Evolutionary conservation across 2,113 vertebrate species (phyloP).

Genomic region (Zosterops hypoxanthus): DNA sequence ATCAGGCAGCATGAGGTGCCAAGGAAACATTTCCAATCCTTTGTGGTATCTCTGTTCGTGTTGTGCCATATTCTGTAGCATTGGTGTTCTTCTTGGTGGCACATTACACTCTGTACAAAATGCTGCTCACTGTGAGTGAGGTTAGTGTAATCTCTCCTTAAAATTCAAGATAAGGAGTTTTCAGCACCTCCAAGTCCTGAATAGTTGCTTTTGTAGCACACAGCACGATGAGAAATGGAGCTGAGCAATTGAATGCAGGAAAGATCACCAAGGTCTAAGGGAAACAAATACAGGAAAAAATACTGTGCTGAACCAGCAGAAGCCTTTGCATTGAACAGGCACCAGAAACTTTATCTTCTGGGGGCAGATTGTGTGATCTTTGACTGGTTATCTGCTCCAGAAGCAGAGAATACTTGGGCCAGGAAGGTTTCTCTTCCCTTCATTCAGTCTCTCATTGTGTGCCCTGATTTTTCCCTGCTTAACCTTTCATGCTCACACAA

Average conservation of each 20-base stretch:
- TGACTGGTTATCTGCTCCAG: slow-evolving; percentile 2
- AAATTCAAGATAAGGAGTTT: neutral
- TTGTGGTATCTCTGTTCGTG: neutral
- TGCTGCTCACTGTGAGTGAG: neutral
- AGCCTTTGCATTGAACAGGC: neutral
- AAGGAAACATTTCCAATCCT: neutral
- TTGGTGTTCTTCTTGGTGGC: neutral
- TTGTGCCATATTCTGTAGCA: neutral
- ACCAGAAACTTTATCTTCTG: neutral
- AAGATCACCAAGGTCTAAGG: slow-evolving; percentile 41
- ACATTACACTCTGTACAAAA: neutral
- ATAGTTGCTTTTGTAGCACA: neutral
- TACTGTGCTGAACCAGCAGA: slow-evolving; percentile 13
- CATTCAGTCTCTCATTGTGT: neutral
- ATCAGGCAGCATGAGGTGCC: neutral
- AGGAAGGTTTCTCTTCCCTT: neutral
- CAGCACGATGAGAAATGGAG: slow-evolving; percentile 1
- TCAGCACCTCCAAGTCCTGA: neutral
- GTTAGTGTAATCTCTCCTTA: neutral
- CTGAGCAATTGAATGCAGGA: neutral
- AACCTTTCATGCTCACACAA: neutral
- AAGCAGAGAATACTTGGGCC: neutral
- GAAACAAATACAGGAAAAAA: slow-evolving; percentile 26
- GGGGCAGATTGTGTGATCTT: neutral
- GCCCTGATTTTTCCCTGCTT: neutral